These are phyloP conservation scores for Oligia latruncula DNA, from an alignment of 2,888 invertebrate genomes.

Conservation along the genomic window DNA sequence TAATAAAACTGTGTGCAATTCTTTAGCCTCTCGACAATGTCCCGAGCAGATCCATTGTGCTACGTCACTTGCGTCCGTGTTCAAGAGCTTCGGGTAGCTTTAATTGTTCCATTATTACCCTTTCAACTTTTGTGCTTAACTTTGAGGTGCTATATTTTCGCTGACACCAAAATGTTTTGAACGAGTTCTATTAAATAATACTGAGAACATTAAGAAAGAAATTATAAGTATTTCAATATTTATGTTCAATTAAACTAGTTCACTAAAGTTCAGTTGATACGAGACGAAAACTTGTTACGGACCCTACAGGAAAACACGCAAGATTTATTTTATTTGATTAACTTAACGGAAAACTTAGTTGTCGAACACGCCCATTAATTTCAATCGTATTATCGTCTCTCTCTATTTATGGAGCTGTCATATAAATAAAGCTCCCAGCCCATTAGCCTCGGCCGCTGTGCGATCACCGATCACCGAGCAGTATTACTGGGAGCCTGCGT, in stretches of 20 bases:
- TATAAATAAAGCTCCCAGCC: slow-evolving; percentile 83
- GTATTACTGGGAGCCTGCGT: slow-evolving; percentile 79
- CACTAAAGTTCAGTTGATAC: slow-evolving; percentile 29
- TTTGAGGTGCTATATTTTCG: slow-evolving; percentile 67
- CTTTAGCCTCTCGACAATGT: slow-evolving; percentile 74
- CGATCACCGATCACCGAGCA: slow-evolving; percentile 77
- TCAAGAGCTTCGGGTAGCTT: slow-evolving; percentile 75
- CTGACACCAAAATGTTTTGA: slow-evolving; percentile 69
- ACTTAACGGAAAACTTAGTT: slow-evolving; percentile 72
- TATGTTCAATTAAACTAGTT: slow-evolving; percentile 18
- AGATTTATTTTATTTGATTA: slow-evolving; percentile 68
- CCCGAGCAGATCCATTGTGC: slow-evolving; percentile 76
- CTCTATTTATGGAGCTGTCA: slow-evolving; percentile 82
- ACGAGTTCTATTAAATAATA: slow-evolving; percentile 22
- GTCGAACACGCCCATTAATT: slow-evolving; percentile 78
- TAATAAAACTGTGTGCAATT: slow-evolving; percentile 80
- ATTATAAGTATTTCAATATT: not conserved
- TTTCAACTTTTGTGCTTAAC: slow-evolving; percentile 69
- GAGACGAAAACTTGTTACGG: slow-evolving; percentile 44
- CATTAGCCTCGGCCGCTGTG: slow-evolving; percentile 78
- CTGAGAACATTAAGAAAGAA: not conserved
- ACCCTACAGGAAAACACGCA: slow-evolving; percentile 63
- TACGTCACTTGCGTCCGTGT: slow-evolving; percentile 69
- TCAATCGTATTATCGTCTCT: slow-evolving; percentile 79
- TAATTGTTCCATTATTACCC: slow-evolving; percentile 79